phyloP scores from a whole-genome alignment of 2,797 vertebrate species.

The Podarcis siculus region DNA sequence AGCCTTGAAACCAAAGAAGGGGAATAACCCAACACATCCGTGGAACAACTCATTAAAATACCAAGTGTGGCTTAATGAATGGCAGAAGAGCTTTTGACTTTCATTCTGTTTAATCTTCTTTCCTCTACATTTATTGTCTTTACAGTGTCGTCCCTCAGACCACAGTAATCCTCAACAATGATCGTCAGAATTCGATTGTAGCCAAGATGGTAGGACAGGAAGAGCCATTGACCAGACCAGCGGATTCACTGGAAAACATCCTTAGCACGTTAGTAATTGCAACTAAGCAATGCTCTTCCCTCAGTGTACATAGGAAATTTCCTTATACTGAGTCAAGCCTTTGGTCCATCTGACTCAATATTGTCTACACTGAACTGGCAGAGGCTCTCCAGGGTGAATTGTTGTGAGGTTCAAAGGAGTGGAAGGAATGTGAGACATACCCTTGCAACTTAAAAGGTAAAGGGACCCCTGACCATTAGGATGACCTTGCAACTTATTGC shows the following conservation, averaged over 20 bases:
- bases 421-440: neutral
- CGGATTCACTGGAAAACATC: slow-evolving; percentile 92
- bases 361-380: neutral
- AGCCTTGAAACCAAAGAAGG: neutral
- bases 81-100: slow-evolving; percentile 37
- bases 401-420: neutral
- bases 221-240: slow-evolving; percentile 82
- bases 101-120: slow-evolving; percentile 44
- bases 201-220: slow-evolving; percentile 87
- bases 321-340: neutral
- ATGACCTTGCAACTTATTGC: neutral
- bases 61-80: slow-evolving; percentile 1
- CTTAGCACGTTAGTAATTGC: slow-evolving; percentile 91
- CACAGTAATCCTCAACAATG: slow-evolving; percentile 95
- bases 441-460: neutral
- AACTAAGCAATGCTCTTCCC: slow-evolving; percentile 5
- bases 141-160: slow-evolving; percentile 95
- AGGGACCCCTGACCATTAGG: too few species aligned
- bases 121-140: slow-evolving; percentile 68
- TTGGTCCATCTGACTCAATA: neutral
- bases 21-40: too few species aligned
- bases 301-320: neutral
- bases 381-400: neutral
- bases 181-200: slow-evolving; percentile 82
- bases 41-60: neutral